phyloP scores from a whole-genome alignment of 2,113 vertebrate species.

The Saguinus midas region DNA sequence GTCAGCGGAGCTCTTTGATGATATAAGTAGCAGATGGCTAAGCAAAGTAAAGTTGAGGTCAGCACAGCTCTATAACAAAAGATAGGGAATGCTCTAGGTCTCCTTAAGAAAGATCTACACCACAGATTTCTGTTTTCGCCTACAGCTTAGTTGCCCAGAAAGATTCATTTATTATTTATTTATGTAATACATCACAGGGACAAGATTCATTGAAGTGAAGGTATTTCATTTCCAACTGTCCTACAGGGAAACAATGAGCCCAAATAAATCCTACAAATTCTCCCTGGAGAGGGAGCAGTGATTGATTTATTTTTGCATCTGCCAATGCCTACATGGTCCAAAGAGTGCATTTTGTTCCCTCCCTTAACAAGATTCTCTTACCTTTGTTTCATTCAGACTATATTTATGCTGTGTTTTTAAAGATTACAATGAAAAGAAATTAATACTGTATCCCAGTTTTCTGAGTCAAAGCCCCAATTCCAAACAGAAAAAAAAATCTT shows the following conservation, averaged over 20 bases:
- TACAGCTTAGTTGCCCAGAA: neutral
- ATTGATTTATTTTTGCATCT: neutral
- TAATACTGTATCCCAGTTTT: neutral
- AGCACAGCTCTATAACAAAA: neutral
- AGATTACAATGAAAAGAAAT: neutral
- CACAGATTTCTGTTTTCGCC: neutral
- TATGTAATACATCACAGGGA: conserved; percentile 5
- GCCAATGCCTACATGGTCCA: neutral
- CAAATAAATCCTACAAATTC: neutral
- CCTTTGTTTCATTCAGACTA: neutral
- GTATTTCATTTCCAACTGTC: neutral
- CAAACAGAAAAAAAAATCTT: neutral
- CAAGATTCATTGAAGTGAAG: neutral
- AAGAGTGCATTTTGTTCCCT: neutral
- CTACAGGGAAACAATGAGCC: neutral
- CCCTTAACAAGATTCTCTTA: neutral
- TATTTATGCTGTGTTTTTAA: neutral
- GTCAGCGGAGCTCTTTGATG: neutral
- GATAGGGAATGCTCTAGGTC: neutral
- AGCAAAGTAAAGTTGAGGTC: neutral
- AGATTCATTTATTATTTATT: conserved; percentile 21
- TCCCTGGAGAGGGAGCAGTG: neutral
- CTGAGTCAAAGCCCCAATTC: neutral
- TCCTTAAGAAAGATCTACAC: neutral
- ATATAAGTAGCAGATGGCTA: neutral